A percentile compares a stretch with the other conserved stretches of the same genome.
phyloP scores from a whole-genome alignment of 2,113 vertebrate species.

The Nansenia antarctica region DNA sequence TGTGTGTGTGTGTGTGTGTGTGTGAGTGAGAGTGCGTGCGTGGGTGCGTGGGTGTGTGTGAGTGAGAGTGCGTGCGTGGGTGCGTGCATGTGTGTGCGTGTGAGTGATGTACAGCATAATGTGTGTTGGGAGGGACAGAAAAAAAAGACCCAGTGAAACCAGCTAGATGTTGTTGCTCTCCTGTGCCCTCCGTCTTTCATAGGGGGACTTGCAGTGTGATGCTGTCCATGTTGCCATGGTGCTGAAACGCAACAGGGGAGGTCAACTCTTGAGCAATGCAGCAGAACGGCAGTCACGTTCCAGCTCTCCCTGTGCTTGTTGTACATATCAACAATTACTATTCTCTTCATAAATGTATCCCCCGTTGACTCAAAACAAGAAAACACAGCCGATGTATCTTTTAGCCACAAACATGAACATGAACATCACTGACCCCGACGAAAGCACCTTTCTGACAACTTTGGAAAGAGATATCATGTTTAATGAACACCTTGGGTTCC shows the following conservation, averaged over 20 bases:
- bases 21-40: not conserved
- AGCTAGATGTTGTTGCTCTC: not conserved
- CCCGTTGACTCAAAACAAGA: no score
- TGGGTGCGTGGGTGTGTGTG: constrained; percentile 1
- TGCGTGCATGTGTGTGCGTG: constrained; percentile 2
- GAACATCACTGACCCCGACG: no score
- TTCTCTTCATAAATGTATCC: no score
- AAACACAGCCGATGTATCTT: no score
- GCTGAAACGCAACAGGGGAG: not conserved
- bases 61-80: not conserved
- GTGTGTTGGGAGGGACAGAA: no score
- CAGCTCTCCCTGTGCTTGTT: no score
- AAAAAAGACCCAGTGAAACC: not conserved
- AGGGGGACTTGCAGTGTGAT: not conserved
- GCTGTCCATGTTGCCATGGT: constrained; percentile 43
- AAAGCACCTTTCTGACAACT: no score
- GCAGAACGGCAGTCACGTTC: no score
- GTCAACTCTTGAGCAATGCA: not conserved
- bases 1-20: constrained; percentile 2
- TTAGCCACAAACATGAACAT: not conserved
- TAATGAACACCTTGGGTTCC: not conserved
- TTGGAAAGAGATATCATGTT: not conserved
- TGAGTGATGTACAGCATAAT: no score
- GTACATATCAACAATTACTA: no score
- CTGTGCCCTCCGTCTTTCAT: not conserved